Evolutionary conservation across 2,888 invertebrate species (phyloP).

Genomic region (Rotaria magnacalcarata): DNA sequence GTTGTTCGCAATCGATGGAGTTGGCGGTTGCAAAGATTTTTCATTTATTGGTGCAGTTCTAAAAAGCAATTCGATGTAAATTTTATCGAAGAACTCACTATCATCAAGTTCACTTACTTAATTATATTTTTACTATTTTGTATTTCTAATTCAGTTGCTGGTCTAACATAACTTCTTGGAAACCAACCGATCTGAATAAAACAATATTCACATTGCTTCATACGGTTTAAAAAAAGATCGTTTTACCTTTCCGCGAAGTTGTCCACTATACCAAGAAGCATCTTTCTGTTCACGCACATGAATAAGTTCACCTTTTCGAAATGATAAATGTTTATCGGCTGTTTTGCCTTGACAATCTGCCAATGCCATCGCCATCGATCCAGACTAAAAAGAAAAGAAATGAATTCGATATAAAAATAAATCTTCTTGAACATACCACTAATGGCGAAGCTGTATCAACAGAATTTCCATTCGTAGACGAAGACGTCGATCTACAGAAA

Average conservation of each 20-base stretch:
- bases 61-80: not conserved
- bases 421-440: not conserved
- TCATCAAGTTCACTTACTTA: not conserved
- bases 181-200: not conserved
- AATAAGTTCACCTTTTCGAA: not conserved
- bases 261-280: conserved; percentile 13
- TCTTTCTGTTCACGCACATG: not conserved
- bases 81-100: too few relatives aligned
- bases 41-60: not conserved
- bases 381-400: not conserved
- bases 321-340: conserved; percentile 10
- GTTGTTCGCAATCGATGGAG: not conserved
- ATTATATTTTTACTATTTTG: not conserved
- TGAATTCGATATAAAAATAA: too few relatives aligned
- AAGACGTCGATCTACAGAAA: not conserved
- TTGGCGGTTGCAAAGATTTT: not conserved
- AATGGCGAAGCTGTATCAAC: not conserved
- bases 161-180: conserved; percentile 19
- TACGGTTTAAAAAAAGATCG: too few relatives aligned
- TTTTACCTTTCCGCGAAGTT: not conserved
- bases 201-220: too few relatives aligned
- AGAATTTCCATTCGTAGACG: not conserved
- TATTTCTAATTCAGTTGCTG: not conserved
- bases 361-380: not conserved
- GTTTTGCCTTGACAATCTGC: conserved; percentile 1